Evolutionary conservation across 2,113 vertebrate genomes (phyloP).

Genomic region (Phalacrocorax brasilianus): DNA sequence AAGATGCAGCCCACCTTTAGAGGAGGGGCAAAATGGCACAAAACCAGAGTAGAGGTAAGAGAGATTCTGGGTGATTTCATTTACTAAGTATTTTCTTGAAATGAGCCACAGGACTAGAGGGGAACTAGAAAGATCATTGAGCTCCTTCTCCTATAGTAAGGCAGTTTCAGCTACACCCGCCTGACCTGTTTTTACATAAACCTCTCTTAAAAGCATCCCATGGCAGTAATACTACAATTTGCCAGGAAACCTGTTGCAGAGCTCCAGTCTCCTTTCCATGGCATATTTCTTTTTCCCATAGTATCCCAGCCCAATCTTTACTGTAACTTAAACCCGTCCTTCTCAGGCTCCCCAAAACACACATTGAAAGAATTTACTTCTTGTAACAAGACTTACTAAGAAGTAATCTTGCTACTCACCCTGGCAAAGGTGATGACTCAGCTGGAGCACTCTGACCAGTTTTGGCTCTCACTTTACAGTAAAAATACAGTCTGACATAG

Average conservation of each 20-base stretch:
- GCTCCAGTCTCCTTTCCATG: not conserved
- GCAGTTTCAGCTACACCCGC: not conserved
- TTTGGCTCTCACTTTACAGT: not conserved
- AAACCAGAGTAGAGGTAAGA: not conserved
- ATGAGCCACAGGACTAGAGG: not conserved
- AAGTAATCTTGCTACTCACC: not conserved
- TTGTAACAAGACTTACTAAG: not conserved
- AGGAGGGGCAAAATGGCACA: not conserved
- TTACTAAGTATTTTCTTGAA: not conserved
- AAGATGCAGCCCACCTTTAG: not conserved
- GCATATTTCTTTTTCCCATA: not conserved
- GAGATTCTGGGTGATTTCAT: not conserved
- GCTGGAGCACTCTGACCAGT: not conserved
- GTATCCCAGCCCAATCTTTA: not conserved
- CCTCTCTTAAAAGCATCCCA: not conserved
- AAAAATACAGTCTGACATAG: not conserved
- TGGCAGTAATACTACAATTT: not conserved
- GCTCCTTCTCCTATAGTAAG: not conserved
- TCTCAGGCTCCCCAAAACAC: fast-evolving
- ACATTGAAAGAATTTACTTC: not conserved
- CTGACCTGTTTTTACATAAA: not conserved
- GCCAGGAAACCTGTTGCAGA: not conserved
- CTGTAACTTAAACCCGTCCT: not conserved
- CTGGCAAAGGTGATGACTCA: not conserved
- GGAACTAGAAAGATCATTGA: not conserved